These are phyloP conservation scores for Volucella inanis DNA, from an alignment of 2,888 invertebrate genomes.

Conservation along the genomic window DNA sequence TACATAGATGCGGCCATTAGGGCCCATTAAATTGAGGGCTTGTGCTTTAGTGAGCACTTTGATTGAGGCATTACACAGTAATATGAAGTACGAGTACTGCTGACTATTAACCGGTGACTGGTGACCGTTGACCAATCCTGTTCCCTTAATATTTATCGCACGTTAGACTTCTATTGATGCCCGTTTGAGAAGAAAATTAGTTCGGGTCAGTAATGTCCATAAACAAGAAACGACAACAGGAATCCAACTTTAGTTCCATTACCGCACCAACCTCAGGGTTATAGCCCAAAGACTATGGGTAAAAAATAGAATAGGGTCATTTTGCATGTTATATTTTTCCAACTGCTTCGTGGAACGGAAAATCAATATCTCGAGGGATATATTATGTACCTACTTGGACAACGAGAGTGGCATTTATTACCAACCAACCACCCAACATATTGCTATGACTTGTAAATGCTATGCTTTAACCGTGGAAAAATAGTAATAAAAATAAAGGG, in stretches of 20 bases:
- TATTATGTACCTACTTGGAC: not conserved
- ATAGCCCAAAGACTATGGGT: slow-evolving; percentile 21
- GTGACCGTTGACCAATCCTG: slow-evolving; percentile 34
- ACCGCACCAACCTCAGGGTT: not conserved
- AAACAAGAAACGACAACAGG: slow-evolving; percentile 38
- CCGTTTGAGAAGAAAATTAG: slow-evolving; percentile 73
- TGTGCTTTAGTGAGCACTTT: slow-evolving; percentile 66
- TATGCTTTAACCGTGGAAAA: too few relatives aligned
- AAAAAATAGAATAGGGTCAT: slow-evolving; percentile 61
- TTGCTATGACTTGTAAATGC: not conserved
- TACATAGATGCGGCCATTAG: slow-evolving; percentile 54
- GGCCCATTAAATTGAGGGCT: slow-evolving; percentile 64
- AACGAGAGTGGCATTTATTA: slow-evolving; percentile 10
- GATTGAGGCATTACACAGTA: slow-evolving; percentile 35
- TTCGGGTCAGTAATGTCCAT: slow-evolving; percentile 64
- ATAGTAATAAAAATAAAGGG: too few relatives aligned
- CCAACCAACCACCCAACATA: not conserved
- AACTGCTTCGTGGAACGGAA: slow-evolving; percentile 16
- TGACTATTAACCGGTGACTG: not conserved
- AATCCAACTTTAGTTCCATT: not conserved
- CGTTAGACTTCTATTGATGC: slow-evolving; percentile 71
- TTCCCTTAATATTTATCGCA: slow-evolving; percentile 65
- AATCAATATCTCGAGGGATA: slow-evolving; percentile 26
- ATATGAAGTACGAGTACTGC: slow-evolving; percentile 35
- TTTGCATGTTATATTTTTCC: slow-evolving; percentile 47